Conservation (phyloP, 2,113 vertebrate genomes). For the Tetraodon nigroviridis region DNA sequence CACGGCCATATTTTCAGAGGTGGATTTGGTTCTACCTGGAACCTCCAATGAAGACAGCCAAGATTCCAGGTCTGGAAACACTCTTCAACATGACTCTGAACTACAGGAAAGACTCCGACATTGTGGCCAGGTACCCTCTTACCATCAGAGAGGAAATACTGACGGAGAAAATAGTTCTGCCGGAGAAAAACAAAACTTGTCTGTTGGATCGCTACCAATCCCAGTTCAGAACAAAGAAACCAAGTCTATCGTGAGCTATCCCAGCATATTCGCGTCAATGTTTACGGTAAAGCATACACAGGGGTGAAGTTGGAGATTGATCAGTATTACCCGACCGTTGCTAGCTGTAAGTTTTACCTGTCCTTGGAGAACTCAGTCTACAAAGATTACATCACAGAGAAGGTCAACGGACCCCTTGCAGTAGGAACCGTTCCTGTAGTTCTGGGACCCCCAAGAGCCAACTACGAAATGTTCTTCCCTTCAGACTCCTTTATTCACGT, state of each 20-base stretch:
- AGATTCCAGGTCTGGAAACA: conserved; percentile 75
- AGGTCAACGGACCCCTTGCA: conserved; percentile 81
- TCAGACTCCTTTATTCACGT: conserved; percentile 84
- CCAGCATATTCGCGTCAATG: conserved; percentile 79
- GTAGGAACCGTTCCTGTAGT: conserved; percentile 83
- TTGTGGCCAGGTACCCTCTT: no score
- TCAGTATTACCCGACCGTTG: conserved; percentile 79
- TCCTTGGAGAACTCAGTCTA: conserved; percentile 87
- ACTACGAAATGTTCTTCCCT: conserved; percentile 84
- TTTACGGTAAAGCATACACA: conserved; percentile 73
- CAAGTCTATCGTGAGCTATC: conserved; percentile 80
- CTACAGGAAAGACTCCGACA: no score
- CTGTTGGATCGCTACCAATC: conserved; percentile 86
- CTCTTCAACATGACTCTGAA: conserved; percentile 84
- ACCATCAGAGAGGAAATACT: no score
- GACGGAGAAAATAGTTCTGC: conserved; percentile 76
- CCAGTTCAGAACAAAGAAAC: conserved; percentile 74
- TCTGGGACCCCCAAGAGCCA: conserved; percentile 83
- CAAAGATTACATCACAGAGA: conserved; percentile 86
- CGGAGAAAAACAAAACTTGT: conserved; percentile 82
- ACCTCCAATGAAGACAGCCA: conserved; percentile 78
- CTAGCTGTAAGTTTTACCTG: conserved; percentile 83
- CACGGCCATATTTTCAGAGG: no score
- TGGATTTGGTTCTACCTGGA: conserved; percentile 81
- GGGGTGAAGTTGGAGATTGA: conserved; percentile 74